These are phyloP conservation scores for Gymnobelideus leadbeateri DNA, from an alignment of 2,113 vertebrate genomes.

Conservation along the genomic window DNA sequence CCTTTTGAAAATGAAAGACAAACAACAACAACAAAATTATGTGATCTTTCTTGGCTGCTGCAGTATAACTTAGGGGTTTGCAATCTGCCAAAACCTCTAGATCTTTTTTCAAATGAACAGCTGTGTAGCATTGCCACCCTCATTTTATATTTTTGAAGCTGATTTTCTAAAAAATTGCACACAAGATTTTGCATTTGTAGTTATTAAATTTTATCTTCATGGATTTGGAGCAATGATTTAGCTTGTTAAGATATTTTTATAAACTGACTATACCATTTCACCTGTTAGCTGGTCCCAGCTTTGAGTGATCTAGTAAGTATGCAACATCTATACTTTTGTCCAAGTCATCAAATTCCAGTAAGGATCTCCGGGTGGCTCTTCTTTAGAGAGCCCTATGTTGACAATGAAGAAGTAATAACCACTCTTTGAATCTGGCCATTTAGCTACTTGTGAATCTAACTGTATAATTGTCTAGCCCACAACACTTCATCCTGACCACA, in stretches of 20 bases:
- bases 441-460: not conserved
- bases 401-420: not conserved
- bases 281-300: not conserved
- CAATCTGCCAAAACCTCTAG: not conserved
- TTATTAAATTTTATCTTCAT: not conserved
- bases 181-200: not conserved
- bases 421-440: not conserved
- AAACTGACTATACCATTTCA: not conserved
- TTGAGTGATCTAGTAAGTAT: not conserved
- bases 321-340: not conserved
- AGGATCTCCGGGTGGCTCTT: no score
- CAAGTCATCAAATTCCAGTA: not conserved
- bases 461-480: not conserved
- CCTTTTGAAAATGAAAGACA: no score
- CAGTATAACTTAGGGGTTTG: not conserved
- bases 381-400: not conserved
- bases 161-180: not conserved
- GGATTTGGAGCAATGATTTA: not conserved
- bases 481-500: not conserved
- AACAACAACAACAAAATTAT: no score
- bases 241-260: not conserved
- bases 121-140: not conserved
- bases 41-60: not conserved
- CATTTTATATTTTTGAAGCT: not conserved
- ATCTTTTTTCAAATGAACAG: not conserved